Percentiles rank a stretch among this genome's conserved stretches.
phyloP scores from a whole-genome alignment of 2,888 invertebrate species.

The Andricus curvator region DNA sequence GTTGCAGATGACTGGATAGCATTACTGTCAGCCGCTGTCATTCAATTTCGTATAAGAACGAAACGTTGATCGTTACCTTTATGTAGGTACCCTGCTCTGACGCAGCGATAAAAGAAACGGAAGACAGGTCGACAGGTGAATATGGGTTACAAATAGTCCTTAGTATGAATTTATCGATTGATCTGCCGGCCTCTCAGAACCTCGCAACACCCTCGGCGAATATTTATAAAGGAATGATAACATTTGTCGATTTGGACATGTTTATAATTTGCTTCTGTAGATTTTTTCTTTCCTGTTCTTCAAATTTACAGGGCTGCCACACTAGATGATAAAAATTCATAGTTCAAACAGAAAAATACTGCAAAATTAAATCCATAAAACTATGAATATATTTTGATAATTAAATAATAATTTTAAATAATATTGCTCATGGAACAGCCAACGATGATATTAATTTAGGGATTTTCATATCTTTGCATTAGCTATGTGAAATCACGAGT shows the following conservation, averaged over 20 bases:
- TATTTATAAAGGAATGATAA: not conserved
- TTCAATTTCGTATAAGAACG: conserved; percentile 24
- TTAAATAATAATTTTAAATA: too few relatives aligned
- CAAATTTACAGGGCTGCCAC: not conserved
- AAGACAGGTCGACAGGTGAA: conserved; percentile 29
- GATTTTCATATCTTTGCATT: too few relatives aligned
- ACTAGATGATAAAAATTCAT: too few relatives aligned
- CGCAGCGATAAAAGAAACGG: conserved; percentile 1
- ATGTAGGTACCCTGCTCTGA: not conserved
- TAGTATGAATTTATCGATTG: not conserved
- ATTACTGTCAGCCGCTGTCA: conserved; percentile 28
- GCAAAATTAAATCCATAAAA: too few relatives aligned
- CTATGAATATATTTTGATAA: too few relatives aligned
- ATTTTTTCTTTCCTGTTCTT: not conserved
- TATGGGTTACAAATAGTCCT: conserved; percentile 13
- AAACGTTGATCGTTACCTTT: conserved; percentile 19
- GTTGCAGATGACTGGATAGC: not conserved
- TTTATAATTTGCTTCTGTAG: not conserved
- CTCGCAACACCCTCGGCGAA: not conserved
- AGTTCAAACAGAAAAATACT: too few relatives aligned
- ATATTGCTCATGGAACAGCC: too few relatives aligned
- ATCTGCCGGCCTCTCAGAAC: not conserved
- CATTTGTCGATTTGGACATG: not conserved
- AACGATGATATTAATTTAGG: too few relatives aligned
- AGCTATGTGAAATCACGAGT: too few relatives aligned